These are phyloP conservation scores for Mus spicilegus DNA, from an alignment of 2,113 vertebrate genomes.

Conservation along the genomic window DNA sequence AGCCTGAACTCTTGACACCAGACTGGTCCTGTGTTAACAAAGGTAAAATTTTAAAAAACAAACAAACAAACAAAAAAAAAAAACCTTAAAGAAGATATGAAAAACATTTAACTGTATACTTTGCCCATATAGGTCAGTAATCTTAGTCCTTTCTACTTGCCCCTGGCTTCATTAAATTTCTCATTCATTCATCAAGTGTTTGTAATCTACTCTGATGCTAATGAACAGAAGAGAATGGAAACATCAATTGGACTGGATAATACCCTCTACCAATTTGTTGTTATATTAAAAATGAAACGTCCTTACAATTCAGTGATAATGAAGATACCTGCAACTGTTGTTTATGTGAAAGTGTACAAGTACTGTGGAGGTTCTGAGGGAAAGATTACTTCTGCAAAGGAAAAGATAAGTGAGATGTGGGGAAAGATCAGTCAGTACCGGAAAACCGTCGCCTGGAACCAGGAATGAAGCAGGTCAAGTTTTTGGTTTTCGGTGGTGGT, in stretches of 20 bases:
- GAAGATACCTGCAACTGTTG: background rate
- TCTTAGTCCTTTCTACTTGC: background rate
- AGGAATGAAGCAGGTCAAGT: background rate
- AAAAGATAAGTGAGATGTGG: background rate
- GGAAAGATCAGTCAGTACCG: background rate
- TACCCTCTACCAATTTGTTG: background rate
- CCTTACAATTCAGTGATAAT: slow-evolving; percentile 15
- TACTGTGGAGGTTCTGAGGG: background rate
- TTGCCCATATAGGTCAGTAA: background rate
- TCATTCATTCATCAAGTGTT: slow-evolving; percentile 19
- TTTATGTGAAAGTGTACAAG: background rate
- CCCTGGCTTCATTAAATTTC: background rate
- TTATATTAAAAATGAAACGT: slow-evolving; percentile 10
- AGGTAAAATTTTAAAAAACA: background rate
- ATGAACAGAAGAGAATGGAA: background rate
- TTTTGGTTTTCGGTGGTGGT: background rate
- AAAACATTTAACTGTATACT: slow-evolving; percentile 3
- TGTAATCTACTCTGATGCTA: background rate
- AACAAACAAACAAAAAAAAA: background rate
- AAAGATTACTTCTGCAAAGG: background rate
- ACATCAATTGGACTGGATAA: background rate
- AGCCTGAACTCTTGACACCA: background rate
- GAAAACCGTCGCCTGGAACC: background rate
- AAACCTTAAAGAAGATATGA: background rate
- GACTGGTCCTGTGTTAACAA: background rate